Evolutionary conservation across 2,888 invertebrate species (phyloP).

Genomic region (Helobdella robusta): DNA sequence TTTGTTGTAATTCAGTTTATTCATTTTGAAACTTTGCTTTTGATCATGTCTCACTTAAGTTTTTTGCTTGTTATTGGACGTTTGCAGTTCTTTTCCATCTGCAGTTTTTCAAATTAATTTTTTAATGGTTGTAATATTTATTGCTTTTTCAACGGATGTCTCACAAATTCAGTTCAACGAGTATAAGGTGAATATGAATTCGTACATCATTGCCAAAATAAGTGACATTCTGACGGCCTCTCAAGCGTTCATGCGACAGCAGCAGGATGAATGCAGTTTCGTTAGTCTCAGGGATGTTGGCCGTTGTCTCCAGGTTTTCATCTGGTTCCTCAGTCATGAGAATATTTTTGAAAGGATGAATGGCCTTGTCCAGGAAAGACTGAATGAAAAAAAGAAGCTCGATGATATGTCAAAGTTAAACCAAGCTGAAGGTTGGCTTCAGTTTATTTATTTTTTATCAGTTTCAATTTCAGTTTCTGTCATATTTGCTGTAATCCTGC

Average conservation of each 20-base stretch:
- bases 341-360: constrained; percentile 23
- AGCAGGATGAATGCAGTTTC: constrained; percentile 41
- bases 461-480: too few relatives aligned
- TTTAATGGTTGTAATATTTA: too few relatives aligned
- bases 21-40: too few relatives aligned
- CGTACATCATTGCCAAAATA: neutral
- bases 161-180: too few relatives aligned
- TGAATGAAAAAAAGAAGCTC: neutral
- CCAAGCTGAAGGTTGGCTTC: neutral
- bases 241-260: constrained; percentile 31
- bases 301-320: constrained; percentile 39
- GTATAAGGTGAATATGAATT: too few relatives aligned
- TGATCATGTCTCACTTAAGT: too few relatives aligned
- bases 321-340: constrained; percentile 38
- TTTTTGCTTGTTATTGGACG: too few relatives aligned
- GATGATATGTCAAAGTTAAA: constrained; percentile 16
- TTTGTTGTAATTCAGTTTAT: too few relatives aligned
- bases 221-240: constrained; percentile 28
- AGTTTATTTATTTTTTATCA: neutral
- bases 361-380: neutral
- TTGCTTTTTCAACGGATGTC: too few relatives aligned
- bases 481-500: too few relatives aligned
- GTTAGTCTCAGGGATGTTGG: constrained; percentile 44
- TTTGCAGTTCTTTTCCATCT: too few relatives aligned
- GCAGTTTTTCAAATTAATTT: too few relatives aligned